Percentiles rank a stretch among this genome's conserved stretches.
phyloP scores from a whole-genome alignment of 2,797 vertebrate species.

The Urosaurus nigricauda region DNA sequence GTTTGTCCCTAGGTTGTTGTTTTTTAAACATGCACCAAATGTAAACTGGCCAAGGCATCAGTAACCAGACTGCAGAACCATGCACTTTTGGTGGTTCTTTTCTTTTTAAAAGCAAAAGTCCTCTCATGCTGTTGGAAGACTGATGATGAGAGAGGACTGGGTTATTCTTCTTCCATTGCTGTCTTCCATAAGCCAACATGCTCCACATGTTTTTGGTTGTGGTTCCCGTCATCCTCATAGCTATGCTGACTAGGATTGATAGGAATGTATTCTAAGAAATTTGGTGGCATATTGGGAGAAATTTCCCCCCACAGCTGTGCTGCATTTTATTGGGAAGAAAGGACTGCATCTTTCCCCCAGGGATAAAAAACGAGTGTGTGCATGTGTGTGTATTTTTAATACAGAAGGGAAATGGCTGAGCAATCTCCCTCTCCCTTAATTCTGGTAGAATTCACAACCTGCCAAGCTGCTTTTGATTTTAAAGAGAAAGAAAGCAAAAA shows the following conservation, averaged over 20 bases:
- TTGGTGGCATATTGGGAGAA: neutral
- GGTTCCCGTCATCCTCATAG: neutral
- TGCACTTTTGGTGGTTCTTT: conserved; percentile 21
- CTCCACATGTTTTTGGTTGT: neutral
- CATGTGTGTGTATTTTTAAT: too few relatives aligned
- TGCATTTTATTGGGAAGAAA: neutral
- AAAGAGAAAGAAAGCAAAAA: neutral
- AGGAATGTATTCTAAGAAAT: neutral
- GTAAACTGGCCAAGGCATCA: conserved; percentile 44
- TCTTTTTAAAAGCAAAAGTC: neutral
- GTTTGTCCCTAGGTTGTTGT: conserved; percentile 48
- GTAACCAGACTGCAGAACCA: neutral
- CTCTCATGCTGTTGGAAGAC: neutral
- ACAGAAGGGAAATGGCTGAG: neutral
- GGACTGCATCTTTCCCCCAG: neutral
- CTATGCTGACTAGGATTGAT: neutral
- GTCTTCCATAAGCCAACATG: neutral
- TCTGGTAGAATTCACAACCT: neutral
- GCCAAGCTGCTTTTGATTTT: neutral
- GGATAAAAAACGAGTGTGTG: too few relatives aligned
- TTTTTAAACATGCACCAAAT: conserved; percentile 28
- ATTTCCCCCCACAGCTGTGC: neutral
- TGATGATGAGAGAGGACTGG: too few relatives aligned
- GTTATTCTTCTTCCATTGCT: neutral
- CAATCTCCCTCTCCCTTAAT: neutral